Percentiles rank a stretch among this genome's conserved stretches.
These are phyloP conservation scores for Thaumatotibia leucotreta DNA, from an alignment of 1,140 invertebrate genomes.

Conservation along the genomic window DNA sequence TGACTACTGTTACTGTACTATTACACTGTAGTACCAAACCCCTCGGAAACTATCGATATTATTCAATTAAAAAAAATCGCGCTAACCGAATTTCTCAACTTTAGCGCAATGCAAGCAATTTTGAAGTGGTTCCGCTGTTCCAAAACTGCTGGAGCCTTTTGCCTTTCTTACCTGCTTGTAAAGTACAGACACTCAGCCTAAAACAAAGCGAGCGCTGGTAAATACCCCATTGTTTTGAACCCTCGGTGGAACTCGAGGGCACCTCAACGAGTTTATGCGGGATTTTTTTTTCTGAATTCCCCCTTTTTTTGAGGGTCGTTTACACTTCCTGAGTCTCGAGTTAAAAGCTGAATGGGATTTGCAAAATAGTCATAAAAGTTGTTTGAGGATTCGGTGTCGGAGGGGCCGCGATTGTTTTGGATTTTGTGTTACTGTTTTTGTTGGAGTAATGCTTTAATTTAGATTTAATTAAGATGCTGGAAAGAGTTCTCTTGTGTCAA, in stretches of 20 bases:
- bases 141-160: not conserved
- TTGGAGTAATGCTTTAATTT: not conserved
- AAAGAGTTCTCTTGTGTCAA: not conserved
- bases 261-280: slow-evolving; percentile 46
- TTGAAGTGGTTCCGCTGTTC: not conserved
- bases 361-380: slow-evolving; percentile 14
- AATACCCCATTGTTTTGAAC: slow-evolving; percentile 55
- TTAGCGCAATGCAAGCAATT: slow-evolving; percentile 3
- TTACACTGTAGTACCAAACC: no score
- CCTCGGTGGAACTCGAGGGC: slow-evolving; percentile 34
- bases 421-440: not conserved
- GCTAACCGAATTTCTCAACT: not conserved
- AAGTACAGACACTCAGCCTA: slow-evolving; percentile 42
- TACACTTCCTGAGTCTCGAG: slow-evolving; percentile 17
- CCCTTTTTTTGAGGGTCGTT: slow-evolving; percentile 16
- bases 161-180: slow-evolving; percentile 21
- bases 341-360: slow-evolving; percentile 13
- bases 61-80: not conserved
- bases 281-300: slow-evolving; percentile 32
- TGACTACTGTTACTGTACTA: no score
- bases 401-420: not conserved
- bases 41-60: not conserved
- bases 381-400: slow-evolving; percentile 1
- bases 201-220: slow-evolving; percentile 46
- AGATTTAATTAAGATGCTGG: not conserved